These are phyloP conservation scores for Mionectes olivaceus DNA, from an alignment of 2,797 vertebrate genomes.

Conservation along the genomic window DNA sequence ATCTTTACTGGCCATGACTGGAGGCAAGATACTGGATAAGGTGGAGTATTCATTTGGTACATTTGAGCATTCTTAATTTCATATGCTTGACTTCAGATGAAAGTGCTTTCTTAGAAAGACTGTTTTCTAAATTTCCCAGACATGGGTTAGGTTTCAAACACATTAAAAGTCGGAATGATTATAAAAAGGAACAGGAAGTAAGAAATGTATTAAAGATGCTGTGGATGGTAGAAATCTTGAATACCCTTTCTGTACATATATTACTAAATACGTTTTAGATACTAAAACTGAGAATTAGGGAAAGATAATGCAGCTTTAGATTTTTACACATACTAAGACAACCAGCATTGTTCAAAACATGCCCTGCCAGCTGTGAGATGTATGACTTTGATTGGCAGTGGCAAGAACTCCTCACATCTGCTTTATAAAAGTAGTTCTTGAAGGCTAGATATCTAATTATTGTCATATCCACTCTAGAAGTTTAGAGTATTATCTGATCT, in stretches of 20 bases:
- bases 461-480: conserved; percentile 41
- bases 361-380: not conserved
- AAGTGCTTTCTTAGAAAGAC: conserved; percentile 7
- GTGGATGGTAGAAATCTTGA: not conserved
- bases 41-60: conserved; percentile 19
- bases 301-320: not conserved
- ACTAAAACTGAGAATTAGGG: not conserved
- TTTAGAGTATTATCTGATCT: conserved; percentile 2
- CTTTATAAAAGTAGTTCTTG: conserved; percentile 6
- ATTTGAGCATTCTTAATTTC: conserved; percentile 9
- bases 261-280: not conserved
- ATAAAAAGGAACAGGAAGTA: not conserved
- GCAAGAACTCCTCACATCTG: not conserved
- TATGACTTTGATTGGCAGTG: not conserved
- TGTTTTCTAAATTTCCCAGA: conserved; percentile 30
- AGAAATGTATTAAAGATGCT: not conserved
- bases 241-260: not conserved
- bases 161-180: not conserved
- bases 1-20: not conserved
- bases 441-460: conserved; percentile 47
- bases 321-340: not conserved
- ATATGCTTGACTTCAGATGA: conserved; percentile 36
- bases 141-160: not conserved
- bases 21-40: conserved; percentile 36
- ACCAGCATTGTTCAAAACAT: accelerated